Conservation (phyloP, 2,888 invertebrate genomes). For the Drosophila conformis region DNA sequence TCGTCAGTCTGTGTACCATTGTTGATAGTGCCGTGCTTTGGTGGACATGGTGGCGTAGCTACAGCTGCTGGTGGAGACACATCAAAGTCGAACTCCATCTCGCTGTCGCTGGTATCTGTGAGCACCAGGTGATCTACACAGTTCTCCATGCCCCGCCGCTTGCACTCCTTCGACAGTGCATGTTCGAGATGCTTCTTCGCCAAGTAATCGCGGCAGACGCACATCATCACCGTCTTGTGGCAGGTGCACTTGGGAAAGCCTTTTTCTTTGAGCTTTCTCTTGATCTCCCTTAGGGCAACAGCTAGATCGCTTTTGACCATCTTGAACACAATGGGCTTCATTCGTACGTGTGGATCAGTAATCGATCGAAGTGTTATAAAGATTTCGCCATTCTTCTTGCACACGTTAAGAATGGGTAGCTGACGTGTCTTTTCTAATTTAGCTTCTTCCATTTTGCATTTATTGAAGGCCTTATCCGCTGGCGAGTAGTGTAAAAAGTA, state of each 20-base stretch:
- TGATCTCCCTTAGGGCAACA: constrained; percentile 86
- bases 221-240: constrained; percentile 85
- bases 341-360: constrained; percentile 88
- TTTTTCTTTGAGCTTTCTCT: constrained; percentile 86
- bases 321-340: constrained; percentile 89
- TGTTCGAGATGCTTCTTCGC: constrained; percentile 85
- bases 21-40: constrained; percentile 85
- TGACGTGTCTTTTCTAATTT: constrained; percentile 53
- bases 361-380: constrained; percentile 88
- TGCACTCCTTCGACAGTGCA: constrained; percentile 86
- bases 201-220: constrained; percentile 73
- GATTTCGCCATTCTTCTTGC: constrained; percentile 88
- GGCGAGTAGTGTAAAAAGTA: constrained; percentile 80
- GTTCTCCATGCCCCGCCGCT: constrained; percentile 59
- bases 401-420: constrained; percentile 88
- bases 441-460: constrained; percentile 80
- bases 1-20: constrained; percentile 87
- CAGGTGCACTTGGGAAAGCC: constrained; percentile 86
- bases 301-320: constrained; percentile 87
- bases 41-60: constrained; percentile 85
- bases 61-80: constrained; percentile 89
- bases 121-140: constrained; percentile 73
- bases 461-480: constrained; percentile 60
- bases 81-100: constrained; percentile 89
- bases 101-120: constrained; percentile 84